Conservation (phyloP, 2,113 vertebrate genomes). For the Poeciliopsis prolifica region DNA sequence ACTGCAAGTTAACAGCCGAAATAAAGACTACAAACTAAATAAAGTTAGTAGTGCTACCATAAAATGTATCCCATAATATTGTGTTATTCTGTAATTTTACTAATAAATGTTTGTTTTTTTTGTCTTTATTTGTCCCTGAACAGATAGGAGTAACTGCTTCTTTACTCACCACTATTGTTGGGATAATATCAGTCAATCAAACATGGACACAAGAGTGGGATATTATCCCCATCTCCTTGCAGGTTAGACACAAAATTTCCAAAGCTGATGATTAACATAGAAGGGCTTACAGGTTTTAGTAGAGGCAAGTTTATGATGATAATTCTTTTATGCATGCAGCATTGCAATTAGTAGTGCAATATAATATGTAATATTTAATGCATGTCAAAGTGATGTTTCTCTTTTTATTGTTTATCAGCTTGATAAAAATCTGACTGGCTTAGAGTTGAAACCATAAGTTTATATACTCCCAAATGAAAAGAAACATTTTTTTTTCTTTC, state of each 20-base stretch:
- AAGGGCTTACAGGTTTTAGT: neutral
- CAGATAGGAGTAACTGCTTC: conserved; percentile 88
- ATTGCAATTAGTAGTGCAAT: neutral
- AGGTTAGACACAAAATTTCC: conserved; percentile 77
- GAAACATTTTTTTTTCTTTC: no score
- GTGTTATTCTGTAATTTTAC: neutral
- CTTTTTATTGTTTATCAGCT: neutral
- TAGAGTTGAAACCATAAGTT: no score
- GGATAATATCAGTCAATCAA: conserved; percentile 91
- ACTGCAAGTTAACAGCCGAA: neutral
- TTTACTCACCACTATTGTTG: conserved; percentile 86
- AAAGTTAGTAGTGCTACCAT: conserved; percentile 2
- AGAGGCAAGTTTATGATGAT: neutral
- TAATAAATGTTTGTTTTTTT: neutral
- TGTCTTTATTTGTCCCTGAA: neutral
- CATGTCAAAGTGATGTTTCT: neutral
- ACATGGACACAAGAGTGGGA: conserved; percentile 95
- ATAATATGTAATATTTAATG: neutral
- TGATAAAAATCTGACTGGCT: neutral
- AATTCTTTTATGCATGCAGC: neutral
- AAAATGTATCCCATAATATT: conserved; percentile 20
- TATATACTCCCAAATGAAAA: no score
- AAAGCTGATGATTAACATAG: conserved; percentile 8
- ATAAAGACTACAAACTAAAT: neutral
- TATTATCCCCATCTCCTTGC: conserved; percentile 90